Base-by-base conservation (phyloP, 1,140 invertebrate species). In the Zaprionus kolodkinae region DNA sequence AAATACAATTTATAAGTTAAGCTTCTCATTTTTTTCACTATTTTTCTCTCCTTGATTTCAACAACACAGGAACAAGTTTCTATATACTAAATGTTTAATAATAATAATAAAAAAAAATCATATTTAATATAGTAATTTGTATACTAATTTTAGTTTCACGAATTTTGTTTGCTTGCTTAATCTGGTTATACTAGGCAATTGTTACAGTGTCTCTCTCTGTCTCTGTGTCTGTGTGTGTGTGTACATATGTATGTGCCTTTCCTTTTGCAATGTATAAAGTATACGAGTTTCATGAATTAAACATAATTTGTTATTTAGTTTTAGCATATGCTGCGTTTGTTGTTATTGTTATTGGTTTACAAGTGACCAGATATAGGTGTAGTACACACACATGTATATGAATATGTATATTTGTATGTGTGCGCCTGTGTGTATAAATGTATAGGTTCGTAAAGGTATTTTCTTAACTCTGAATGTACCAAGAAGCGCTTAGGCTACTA, bases 11-110 rank as follows among this genome's bases (percentile, higher is more conserved):
- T 84, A 57, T 56, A 79, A 72, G 67, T 86, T 67, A 72, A 81
- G 56, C 55, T 75, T 66, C 40, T 48, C 27, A 30, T 30, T 30
- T 64, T 64, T 67, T 72, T 71, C 52, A 40, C 66, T 75, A 45
- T 40, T 56, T 56, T 45, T 59, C 45, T 72, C 7, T 73, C 76
- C 57, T 66, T 76, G 69, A 78, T 73, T 78, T 88, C 80, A 88
- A 88, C 85, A 88, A 89, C 84, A 84, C 84, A 88, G 84, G 84
- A 88, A 88, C 84, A 89, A 84, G 85, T 88, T 84, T 88, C 36
- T 88, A 87, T 74, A 9, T 74, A 9, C 36, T 71, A 79, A 60
- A 59, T 66, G 36, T 57, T 56, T 38, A n/a, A 43, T 21, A 55
- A 62, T 33, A 54, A 72, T 80, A 75, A 69, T 21, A 72, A 66